Percentiles rank a stretch among this genome's conserved stretches.
Conservation (phyloP, 37 sponge, comb jelly and placozoan species). For the Eunapius fragilis region DNA sequence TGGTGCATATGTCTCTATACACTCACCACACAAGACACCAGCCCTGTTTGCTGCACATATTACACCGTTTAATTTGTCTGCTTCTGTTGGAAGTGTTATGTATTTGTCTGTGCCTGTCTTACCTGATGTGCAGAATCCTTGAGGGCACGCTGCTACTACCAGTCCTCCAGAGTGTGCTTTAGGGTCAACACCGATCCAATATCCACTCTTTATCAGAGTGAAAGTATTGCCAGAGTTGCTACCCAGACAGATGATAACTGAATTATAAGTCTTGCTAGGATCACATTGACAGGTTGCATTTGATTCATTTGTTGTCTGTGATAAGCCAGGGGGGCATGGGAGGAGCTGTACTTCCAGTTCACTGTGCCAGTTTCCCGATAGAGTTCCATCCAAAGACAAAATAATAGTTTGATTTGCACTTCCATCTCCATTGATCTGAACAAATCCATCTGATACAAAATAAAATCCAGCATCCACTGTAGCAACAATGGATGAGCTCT, state of each 20-base stretch:
- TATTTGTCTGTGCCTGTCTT: too few relatives aligned
- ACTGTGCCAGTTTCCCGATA: not conserved
- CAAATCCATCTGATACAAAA: not conserved
- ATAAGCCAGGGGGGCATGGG: constrained; percentile 19
- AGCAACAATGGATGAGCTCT: not conserved
- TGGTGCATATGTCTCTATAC: constrained; percentile 12
- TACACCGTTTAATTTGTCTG: not conserved
- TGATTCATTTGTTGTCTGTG: not conserved
- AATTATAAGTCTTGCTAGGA: not conserved
- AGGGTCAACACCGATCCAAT: not conserved
- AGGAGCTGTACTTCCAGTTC: not conserved
- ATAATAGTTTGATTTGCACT: not conserved
- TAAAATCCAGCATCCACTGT: not conserved
- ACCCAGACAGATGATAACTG: not conserved
- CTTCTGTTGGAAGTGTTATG: not conserved
- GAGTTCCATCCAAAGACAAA: not conserved
- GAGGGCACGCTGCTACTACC: not conserved
- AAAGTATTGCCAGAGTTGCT: not conserved
- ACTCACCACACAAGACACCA: constrained; percentile 47
- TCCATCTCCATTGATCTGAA: not conserved
- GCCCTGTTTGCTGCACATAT: constrained; percentile 2
- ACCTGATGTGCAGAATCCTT: too few relatives aligned
- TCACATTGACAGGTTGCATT: not conserved
- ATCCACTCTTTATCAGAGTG: not conserved
- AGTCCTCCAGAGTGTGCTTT: too few relatives aligned